A percentile compares a stretch with the other conserved stretches of the same genome.
Evolutionary conservation across 2,113 vertebrate species (phyloP).

Genomic region (Porphyrio hochstetteri): DNA sequence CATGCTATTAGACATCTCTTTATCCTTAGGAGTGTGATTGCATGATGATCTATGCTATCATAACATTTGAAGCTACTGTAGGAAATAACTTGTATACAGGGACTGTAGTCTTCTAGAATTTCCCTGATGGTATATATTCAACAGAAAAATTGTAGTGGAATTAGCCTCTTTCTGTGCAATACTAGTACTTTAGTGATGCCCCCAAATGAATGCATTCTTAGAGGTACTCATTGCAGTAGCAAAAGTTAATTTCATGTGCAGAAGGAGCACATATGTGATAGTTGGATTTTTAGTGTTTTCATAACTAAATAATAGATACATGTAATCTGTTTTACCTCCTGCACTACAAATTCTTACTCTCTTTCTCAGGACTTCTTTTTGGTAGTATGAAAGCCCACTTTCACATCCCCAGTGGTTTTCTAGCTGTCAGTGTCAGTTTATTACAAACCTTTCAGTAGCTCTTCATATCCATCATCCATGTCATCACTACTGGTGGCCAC

Average conservation of each 20-base stretch:
- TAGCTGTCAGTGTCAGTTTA: neutral
- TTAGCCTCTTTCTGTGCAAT: neutral
- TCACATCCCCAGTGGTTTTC: neutral
- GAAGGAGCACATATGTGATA: neutral
- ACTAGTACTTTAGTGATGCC: neutral
- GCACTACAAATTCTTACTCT: neutral
- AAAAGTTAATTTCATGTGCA: neutral
- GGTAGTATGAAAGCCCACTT: neutral
- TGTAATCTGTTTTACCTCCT: neutral
- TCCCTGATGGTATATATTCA: neutral
- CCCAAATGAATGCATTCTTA: neutral
- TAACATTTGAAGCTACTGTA: neutral
- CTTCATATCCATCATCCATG: neutral
- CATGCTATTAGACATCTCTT: neutral
- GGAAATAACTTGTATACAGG: neutral
- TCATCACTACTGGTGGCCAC: neutral
- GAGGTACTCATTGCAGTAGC: neutral
- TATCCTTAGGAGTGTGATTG: neutral
- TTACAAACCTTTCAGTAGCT: neutral
- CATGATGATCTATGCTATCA: neutral
- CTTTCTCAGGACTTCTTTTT: neutral
- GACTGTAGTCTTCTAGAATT: neutral
- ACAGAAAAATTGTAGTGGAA: neutral
- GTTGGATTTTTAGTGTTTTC: neutral
- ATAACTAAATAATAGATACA: neutral